A percentile compares a stretch with the other conserved stretches of the same genome.
These are phyloP conservation scores for Lordiphosa fenestrarum DNA, from an alignment of 2,888 invertebrate species.

Conservation along the genomic window DNA sequence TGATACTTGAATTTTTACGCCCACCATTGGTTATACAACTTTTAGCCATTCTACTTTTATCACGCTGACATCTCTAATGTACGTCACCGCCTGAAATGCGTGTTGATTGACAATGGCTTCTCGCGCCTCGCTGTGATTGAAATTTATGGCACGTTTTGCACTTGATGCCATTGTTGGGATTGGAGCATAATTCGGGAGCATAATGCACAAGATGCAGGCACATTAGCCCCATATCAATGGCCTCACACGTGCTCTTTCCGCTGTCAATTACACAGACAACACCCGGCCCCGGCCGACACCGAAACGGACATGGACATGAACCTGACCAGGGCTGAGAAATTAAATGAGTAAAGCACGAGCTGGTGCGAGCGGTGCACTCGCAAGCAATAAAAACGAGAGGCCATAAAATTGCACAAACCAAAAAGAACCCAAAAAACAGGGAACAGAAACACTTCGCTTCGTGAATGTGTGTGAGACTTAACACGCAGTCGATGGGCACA, in stretches of 20 bases:
- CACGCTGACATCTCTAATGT: neutral
- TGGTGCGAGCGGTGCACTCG: constrained; percentile 16
- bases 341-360: constrained; percentile 66
- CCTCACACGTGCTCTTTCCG: constrained; percentile 49
- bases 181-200: constrained; percentile 2
- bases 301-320: constrained; percentile 15
- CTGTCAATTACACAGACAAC: constrained; percentile 61
- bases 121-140: constrained; percentile 47
- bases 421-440: neutral
- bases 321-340: constrained; percentile 45
- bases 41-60: no score
- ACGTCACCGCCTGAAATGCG: constrained; percentile 6
- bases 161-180: constrained; percentile 37
- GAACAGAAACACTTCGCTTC: constrained; percentile 8
- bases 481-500: constrained; percentile 71
- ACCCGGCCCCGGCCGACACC: constrained; percentile 18
- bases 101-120: constrained; percentile 52
- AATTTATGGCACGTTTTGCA: constrained; percentile 62
- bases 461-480: constrained; percentile 55
- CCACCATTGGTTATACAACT: no score
- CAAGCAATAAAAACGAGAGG: constrained; percentile 57
- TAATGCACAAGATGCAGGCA: constrained; percentile 20
- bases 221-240: constrained; percentile 38
- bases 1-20: no score
- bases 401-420: constrained; percentile 41